Base-by-base conservation (phyloP, 2,797 vertebrate species). In the Lepus oiostolus region DNA sequence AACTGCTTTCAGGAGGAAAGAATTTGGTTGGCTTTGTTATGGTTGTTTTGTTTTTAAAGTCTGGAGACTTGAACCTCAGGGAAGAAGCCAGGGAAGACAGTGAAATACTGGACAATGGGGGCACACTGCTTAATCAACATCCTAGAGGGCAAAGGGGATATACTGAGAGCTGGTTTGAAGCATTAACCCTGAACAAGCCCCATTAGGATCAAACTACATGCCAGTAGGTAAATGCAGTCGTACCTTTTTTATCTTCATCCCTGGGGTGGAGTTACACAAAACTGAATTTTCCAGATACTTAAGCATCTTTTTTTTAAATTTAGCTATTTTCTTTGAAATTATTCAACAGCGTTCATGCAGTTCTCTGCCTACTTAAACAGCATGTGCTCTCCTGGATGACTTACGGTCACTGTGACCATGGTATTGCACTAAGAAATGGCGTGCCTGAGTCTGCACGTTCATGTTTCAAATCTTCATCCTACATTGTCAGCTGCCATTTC, bases 381-480 rank as follows among this genome's bases (percentile, higher is more conserved):
- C 75, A 14, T 47, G 42, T 82, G 50, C 32, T 83, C 90, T 90
- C 58, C 63, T 50, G 35, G n/a, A 86, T 32, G 35, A 95, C 30
- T 87, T 74, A 75, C 52, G 7, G n/a, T 83, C 42, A 89, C 1
- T 82, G 63, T 26, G 47, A 77, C 81, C 35, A 63, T 58, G 68
- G 74, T 81, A 81, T 0, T 68, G 2, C 35, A 74, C 47, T 70
- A 80, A 84, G 86, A 91, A 94, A 72, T 71, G 90, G 92, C 28
- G 91, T 0, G 63, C n/a, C 85, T 95, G 85, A 93, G 32, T 70
- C 62, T 96, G 32, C 54, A 74, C n/a, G 16, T 88, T 88, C 82
- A 58, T 47, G 85, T 96, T 91, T 92, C 75, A 90, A 67, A 87
- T 54, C 62, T 90, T 93, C 81, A 72, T 85, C n/a, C 71, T 77